Evolutionary conservation across 2,888 invertebrate genomes (phyloP).

Genomic region (Euzophera pinguis): DNA sequence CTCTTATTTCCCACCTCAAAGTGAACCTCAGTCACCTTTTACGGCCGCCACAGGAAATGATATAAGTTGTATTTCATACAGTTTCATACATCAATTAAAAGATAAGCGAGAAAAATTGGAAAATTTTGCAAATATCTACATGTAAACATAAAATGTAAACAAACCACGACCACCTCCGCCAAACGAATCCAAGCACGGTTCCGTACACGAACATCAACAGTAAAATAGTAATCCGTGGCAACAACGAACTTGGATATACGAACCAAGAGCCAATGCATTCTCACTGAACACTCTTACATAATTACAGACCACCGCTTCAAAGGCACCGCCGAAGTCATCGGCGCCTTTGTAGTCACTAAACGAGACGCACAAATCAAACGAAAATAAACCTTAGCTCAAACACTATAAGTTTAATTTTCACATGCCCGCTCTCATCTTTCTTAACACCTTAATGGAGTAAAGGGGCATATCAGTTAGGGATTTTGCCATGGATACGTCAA

Average conservation of each 20-base stretch:
- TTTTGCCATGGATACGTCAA: constrained; percentile 81
- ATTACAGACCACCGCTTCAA: constrained; percentile 70
- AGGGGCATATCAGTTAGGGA: constrained; percentile 76
- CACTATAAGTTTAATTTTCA: constrained; percentile 22
- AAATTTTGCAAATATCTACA: too few species aligned
- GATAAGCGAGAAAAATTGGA: too few species aligned
- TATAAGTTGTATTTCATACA: too few species aligned
- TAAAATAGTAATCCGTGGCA: constrained; percentile 36
- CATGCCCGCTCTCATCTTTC: constrained; percentile 35
- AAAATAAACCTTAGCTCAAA: constrained; percentile 22
- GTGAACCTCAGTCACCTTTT: too few species aligned
- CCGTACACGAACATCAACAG: constrained; percentile 35
- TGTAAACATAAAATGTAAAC: too few species aligned
- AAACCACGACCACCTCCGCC: neutral
- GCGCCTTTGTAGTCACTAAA: constrained; percentile 76
- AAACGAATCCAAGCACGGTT: neutral
- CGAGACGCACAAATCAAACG: constrained; percentile 33
- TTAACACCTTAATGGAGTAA: constrained; percentile 75
- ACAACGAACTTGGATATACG: constrained; percentile 29
- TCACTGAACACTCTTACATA: constrained; percentile 55
- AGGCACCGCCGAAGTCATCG: constrained; percentile 64
- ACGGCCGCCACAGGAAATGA: too few species aligned
- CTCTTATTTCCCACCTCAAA: too few species aligned
- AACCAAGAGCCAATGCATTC: constrained; percentile 35
- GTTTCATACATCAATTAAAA: too few species aligned